Conservation (phyloP, 2,888 invertebrate genomes). For the Melipona beecheii region DNA sequence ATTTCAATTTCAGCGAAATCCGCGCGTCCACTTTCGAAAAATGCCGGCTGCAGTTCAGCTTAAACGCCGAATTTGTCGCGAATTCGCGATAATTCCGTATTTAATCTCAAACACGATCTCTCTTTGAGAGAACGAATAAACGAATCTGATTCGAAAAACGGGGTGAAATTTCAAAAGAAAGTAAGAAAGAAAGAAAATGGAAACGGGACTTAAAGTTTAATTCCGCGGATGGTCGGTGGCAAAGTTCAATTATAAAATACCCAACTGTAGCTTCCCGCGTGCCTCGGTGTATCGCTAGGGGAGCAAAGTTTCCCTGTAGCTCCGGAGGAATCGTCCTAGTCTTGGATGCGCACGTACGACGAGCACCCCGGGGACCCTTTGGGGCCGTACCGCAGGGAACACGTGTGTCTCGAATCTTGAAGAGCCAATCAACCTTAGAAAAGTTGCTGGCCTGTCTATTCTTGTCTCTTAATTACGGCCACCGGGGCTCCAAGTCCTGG, state of each 20-base stretch:
- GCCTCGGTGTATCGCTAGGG: slow-evolving; percentile 24
- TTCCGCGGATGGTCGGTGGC: not conserved
- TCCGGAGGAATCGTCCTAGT: slow-evolving; percentile 42
- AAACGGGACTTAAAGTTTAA: no score
- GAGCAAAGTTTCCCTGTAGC: slow-evolving; percentile 53
- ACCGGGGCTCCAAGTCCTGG: slow-evolving; percentile 8
- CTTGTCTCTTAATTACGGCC: slow-evolving; percentile 56
- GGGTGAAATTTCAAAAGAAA: no score
- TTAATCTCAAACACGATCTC: no score
- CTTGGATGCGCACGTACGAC: slow-evolving; percentile 32
- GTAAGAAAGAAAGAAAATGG: no score
- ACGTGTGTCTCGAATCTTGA: slow-evolving; percentile 60
- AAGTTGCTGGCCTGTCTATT: slow-evolving; percentile 54
- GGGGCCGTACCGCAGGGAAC: slow-evolving; percentile 47
- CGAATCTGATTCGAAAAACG: no score
- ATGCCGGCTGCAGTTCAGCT: no score
- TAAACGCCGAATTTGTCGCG: no score
- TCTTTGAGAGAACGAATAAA: no score
- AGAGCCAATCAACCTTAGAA: slow-evolving; percentile 63
- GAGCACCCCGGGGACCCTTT: slow-evolving; percentile 56
- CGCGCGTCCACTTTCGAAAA: no score
- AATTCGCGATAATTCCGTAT: no score
- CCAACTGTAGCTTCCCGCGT: not conserved
- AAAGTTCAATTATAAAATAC: not conserved
- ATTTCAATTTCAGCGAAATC: no score